Evolutionary conservation across 2,797 vertebrate species (phyloP).

Genomic region (Pangasius mekongensis): DNA sequence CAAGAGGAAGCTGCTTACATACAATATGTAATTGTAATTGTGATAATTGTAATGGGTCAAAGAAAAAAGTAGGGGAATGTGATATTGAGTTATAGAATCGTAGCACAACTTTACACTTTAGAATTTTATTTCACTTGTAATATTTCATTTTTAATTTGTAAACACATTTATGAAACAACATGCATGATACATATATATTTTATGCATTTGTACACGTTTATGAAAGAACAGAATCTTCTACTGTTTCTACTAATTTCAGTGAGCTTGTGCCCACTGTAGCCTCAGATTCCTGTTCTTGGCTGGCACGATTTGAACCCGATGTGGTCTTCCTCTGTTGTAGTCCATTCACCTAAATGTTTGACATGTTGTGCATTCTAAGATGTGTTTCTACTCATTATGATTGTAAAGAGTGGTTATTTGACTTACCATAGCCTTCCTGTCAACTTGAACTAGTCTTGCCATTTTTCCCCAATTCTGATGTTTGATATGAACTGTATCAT

Average conservation of each 20-base stretch:
- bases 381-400: not conserved
- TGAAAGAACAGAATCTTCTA: not conserved
- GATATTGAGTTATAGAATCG: not conserved
- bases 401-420: not conserved
- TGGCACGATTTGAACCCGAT: not conserved
- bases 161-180: not conserved
- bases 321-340: not conserved
- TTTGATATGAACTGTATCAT: not conserved
- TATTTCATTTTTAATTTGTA: not conserved
- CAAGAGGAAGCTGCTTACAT: conserved; percentile 28
- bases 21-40: not conserved
- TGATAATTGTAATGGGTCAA: not conserved
- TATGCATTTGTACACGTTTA: not conserved
- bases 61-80: not conserved
- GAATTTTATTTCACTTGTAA: not conserved
- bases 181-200: not conserved
- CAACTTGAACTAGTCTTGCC: not conserved
- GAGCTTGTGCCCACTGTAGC: too few relatives aligned
- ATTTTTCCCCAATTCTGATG: not conserved
- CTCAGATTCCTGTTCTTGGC: not conserved
- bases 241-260: not conserved
- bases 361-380: not conserved
- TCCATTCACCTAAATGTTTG: not conserved
- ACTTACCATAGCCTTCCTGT: not conserved
- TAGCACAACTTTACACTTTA: not conserved